Conservation (phyloP, 2,888 invertebrate genomes). For the Sisyra nigra region DNA sequence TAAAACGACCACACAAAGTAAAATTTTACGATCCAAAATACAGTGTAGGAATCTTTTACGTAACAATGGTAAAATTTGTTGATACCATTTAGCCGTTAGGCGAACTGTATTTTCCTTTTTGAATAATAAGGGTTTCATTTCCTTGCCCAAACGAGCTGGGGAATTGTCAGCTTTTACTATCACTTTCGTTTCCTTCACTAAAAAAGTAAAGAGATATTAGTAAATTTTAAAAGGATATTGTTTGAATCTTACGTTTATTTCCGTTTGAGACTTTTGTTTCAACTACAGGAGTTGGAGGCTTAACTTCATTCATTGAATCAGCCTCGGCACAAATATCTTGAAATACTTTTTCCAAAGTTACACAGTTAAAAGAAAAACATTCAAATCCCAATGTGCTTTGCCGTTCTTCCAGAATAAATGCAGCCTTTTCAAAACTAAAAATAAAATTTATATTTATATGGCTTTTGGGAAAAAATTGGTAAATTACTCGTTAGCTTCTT, state of each 20-base stretch:
- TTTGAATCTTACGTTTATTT: no score
- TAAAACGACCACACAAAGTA: conserved; percentile 39
- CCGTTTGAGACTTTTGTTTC: no score
- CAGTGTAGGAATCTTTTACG: conserved; percentile 42
- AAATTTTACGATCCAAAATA: conserved; percentile 37
- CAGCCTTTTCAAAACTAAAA: conserved; percentile 30
- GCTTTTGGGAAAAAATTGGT: neutral
- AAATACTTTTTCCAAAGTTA: conserved; percentile 47
- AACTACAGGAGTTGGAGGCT: no score
- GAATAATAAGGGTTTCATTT: no score
- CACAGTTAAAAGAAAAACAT: conserved; percentile 38
- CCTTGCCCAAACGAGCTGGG: no score
- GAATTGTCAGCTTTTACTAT: no score
- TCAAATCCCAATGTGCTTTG: conserved; percentile 28
- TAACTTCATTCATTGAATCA: conserved; percentile 16
- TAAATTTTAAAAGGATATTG: no score
- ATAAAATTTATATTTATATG: neutral
- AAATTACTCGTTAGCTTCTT: conserved; percentile 10
- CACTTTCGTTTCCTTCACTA: no score
- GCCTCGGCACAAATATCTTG: conserved; percentile 32
- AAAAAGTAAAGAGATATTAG: no score
- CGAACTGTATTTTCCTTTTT: no score
- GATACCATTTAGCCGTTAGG: neutral
- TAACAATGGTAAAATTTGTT: conserved; percentile 30
- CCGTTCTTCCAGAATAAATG: conserved; percentile 31